These are phyloP conservation scores for Phyto melanocephala DNA, from an alignment of 2,888 invertebrate species.

Conservation along the genomic window DNA sequence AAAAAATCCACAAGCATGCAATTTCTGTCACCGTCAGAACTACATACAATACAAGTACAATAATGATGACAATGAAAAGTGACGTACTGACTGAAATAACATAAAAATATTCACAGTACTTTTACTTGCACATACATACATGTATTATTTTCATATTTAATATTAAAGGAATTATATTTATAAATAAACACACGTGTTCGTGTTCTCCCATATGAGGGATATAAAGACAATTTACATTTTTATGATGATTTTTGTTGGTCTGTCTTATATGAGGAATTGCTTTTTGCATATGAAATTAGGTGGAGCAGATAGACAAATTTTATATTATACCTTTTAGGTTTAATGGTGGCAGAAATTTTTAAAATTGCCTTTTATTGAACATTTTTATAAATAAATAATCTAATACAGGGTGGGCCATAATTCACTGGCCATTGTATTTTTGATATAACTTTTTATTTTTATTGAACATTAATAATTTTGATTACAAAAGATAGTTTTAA, in stretches of 20 bases:
- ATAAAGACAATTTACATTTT: slow-evolving; percentile 2
- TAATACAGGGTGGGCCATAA: too few relatives aligned
- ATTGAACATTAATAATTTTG: too few relatives aligned
- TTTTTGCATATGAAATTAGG: neutral
- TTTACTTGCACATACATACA: neutral
- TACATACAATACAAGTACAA: neutral
- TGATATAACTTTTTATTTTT: too few relatives aligned
- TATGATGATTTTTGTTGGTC: neutral
- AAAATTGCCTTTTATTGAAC: too few relatives aligned
- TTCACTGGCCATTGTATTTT: too few relatives aligned
- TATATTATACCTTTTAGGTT: too few relatives aligned
- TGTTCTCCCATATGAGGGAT: too few relatives aligned
- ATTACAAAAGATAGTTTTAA: too few relatives aligned
- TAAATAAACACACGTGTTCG: too few relatives aligned
- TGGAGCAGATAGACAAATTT: too few relatives aligned
- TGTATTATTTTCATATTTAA: neutral
- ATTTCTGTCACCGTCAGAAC: neutral
- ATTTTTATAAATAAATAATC: too few relatives aligned
- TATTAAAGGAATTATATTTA: neutral
- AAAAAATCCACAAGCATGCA: slow-evolving; percentile 1
- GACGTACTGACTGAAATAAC: slow-evolving; percentile 43
- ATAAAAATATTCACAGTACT: slow-evolving; percentile 3
- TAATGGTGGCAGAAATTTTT: too few relatives aligned
- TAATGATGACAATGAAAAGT: slow-evolving; percentile 54
- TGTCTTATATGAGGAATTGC: neutral